Base-by-base conservation (phyloP, 2,888 invertebrate species). In the Hirtodrosophila histrioides region DNA sequence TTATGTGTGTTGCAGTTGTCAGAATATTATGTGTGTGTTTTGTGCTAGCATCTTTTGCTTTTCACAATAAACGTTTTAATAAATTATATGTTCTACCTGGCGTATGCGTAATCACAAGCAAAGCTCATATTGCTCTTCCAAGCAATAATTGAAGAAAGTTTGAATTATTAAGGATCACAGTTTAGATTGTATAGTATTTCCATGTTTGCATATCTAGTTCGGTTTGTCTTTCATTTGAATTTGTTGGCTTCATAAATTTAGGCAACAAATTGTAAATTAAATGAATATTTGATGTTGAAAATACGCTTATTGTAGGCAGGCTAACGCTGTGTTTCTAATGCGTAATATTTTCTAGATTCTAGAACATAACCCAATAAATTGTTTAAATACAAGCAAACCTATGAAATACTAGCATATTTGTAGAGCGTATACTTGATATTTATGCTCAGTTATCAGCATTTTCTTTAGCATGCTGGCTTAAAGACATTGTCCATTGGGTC, bases 381-480 rank as follows among this genome's bases (percentile, higher is more conserved):
- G n/a, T n/a, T n/a, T n/a, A n/a, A 7, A n/a, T 7, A 31, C 9
- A 6, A 17, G 2, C 17, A 2, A 44, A 33, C 45, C 45, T 36
- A 27, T 10, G 1, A 1, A 17, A 17, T 17, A 2, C 17, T 2
- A 17, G 17, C 17, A 17, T 17, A 17, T 17, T 17, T 1, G 17
- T 17, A 17, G 17, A 1, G 17, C 41, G 46, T 48, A 37, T 62
- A 12, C 35, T 49, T 56, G 17, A 45, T 66, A 56, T 41, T 33
- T 24, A 12, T 17, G 57, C 3, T 51, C 31, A 29, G 23, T 29
- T 48, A 24, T 17, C 33, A 29, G 11, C 3, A 9, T 6, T 6
- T 51, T 17, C 5, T 23, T 37, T 27, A 27, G 27, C 6, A 6
- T 27, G 31, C 9, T 31, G 29, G 37, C 37, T 33, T 27, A 10